Evolutionary conservation across 2,888 invertebrate genomes (phyloP).

Genomic region (Clistopyga incitator): DNA sequence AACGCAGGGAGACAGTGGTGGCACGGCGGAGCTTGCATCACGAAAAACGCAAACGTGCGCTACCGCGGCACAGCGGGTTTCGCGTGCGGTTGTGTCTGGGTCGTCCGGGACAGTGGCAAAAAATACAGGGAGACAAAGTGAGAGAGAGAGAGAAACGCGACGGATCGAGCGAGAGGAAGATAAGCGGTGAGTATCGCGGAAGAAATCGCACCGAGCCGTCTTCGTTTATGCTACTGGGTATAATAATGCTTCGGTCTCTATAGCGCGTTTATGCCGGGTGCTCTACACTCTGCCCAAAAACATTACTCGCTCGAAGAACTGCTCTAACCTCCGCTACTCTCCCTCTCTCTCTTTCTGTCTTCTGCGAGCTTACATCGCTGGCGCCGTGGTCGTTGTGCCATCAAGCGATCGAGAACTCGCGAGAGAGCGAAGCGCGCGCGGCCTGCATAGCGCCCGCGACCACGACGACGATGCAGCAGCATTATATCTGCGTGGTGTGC

Average conservation of each 20-base stretch:
- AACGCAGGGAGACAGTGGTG: background rate
- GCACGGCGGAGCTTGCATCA: background rate
- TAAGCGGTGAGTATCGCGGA: background rate
- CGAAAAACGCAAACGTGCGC: slow-evolving; percentile 13
- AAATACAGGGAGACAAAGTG: slow-evolving; percentile 19
- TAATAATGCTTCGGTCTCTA: slow-evolving; percentile 28
- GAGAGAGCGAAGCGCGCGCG: slow-evolving; percentile 34
- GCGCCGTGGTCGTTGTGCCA: slow-evolving; percentile 47
- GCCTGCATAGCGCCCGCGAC: slow-evolving; percentile 45
- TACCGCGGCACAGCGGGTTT: no score
- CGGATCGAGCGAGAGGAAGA: slow-evolving; percentile 12
- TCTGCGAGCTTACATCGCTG: slow-evolving; percentile 31
- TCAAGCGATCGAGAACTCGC: slow-evolving; percentile 54
- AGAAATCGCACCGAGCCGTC: slow-evolving; percentile 15
- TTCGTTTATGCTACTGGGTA: slow-evolving; percentile 10
- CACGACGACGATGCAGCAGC: slow-evolving; percentile 32
- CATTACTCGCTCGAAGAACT: slow-evolving; percentile 42
- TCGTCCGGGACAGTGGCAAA: background rate
- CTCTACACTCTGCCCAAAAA: slow-evolving; percentile 35
- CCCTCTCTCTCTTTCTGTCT: slow-evolving; percentile 23
- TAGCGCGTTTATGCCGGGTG: slow-evolving; percentile 22
- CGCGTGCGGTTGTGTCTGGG: background rate
- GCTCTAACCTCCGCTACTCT: slow-evolving; percentile 26
- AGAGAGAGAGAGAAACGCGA: background rate
- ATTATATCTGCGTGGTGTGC: slow-evolving; percentile 24